Percentiles rank a stretch among this genome's conserved stretches.
These are phyloP conservation scores for Drosophila ezoana DNA, from an alignment of 2,888 invertebrate genomes.

Conservation along the genomic window DNA sequence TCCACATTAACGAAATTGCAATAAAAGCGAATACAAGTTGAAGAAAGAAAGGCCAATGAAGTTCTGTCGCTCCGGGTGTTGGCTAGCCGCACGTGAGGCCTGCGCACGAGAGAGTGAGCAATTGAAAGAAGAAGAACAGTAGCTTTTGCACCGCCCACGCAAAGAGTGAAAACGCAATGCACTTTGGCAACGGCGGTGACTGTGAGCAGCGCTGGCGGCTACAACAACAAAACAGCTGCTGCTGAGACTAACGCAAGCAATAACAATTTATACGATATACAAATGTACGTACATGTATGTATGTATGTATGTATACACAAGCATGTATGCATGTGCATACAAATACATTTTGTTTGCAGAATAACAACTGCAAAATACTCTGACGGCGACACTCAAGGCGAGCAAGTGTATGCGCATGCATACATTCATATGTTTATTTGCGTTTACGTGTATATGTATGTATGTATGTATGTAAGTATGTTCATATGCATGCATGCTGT, in stretches of 20 bases:
- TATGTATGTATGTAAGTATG: neutral
- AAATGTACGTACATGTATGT: slow-evolving; percentile 14
- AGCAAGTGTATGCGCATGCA: slow-evolving; percentile 29
- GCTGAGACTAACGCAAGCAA: slow-evolving; percentile 42
- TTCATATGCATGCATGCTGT: slow-evolving; percentile 4
- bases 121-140: slow-evolving; percentile 22
- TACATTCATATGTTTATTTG: neutral
- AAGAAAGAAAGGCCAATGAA: slow-evolving; percentile 17
- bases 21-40: slow-evolving; percentile 16
- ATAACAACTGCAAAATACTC: slow-evolving; percentile 68
- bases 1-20: slow-evolving; percentile 34
- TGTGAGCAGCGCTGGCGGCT: slow-evolving; percentile 26
- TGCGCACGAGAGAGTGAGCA: slow-evolving; percentile 64
- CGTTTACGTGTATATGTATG: neutral
- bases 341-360: slow-evolving; percentile 64
- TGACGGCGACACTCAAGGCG: slow-evolving; percentile 69
- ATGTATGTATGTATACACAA: neutral
- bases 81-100: slow-evolving; percentile 54
- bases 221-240: slow-evolving; percentile 45
- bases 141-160: slow-evolving; percentile 54
- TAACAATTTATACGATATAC: slow-evolving; percentile 46
- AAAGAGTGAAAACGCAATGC: slow-evolving; percentile 68
- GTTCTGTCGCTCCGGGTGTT: slow-evolving; percentile 16
- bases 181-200: slow-evolving; percentile 60
- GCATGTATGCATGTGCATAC: slow-evolving; percentile 21